Conservation (phyloP, 2,113 vertebrate genomes). For the Sakesphorus luctuosus region DNA sequence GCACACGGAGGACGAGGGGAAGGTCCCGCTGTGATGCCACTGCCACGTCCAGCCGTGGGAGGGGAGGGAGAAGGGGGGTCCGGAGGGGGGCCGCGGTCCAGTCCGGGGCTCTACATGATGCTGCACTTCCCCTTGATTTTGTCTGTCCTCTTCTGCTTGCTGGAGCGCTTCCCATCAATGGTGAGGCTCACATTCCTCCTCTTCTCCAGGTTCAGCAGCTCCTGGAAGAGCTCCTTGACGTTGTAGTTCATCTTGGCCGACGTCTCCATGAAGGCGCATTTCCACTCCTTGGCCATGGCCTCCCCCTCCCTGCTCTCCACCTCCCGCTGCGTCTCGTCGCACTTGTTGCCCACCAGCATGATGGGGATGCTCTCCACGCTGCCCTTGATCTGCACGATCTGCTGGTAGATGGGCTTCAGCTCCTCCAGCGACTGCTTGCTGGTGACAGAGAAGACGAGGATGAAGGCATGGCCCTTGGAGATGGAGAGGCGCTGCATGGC, state of each 20-base stretch:
- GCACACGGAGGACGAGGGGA: background rate
- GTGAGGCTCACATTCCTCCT: constrained; percentile 93
- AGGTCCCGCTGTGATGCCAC: background rate
- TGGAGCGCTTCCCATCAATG: constrained; percentile 90
- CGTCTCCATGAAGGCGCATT: constrained; percentile 98
- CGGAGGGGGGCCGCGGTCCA: background rate
- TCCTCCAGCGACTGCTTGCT: constrained; percentile 96
- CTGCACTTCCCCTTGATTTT: constrained; percentile 95
- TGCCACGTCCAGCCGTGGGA: background rate
- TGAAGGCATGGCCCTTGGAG: constrained; percentile 96
- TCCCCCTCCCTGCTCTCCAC: constrained; percentile 92
- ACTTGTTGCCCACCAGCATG: constrained; percentile 98
- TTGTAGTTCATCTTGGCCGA: constrained; percentile 99
- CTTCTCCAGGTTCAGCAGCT: constrained; percentile 97
- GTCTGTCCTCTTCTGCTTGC: constrained; percentile 92
- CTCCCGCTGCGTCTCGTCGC: constrained; percentile 94
- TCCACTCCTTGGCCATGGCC: constrained; percentile 92
- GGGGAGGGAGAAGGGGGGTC: background rate
- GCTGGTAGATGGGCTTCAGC: constrained; percentile 94
- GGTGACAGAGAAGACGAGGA: constrained; percentile 96
- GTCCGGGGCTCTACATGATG: constrained; percentile 82
- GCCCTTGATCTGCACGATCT: constrained; percentile 95
- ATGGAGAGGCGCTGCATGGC: constrained; percentile 98
- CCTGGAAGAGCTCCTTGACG: constrained; percentile 97
- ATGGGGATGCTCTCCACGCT: constrained; percentile 92